Evolutionary conservation across 2,113 vertebrate species (phyloP).

Genomic region (Anthoscopus minutus): DNA sequence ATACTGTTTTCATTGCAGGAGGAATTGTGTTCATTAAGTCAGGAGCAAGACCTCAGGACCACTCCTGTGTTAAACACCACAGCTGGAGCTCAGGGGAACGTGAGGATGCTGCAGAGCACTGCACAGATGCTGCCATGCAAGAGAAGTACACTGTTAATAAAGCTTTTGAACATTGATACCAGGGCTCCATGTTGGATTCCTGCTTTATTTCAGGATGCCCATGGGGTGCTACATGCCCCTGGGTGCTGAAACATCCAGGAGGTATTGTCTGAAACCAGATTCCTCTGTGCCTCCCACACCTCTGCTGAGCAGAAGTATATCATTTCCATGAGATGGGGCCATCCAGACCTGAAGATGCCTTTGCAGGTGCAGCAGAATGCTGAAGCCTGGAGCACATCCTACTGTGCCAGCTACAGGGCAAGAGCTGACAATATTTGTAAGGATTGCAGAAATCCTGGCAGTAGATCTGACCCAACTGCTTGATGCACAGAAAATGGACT

Average conservation of each 20-base stretch:
- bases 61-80: background rate
- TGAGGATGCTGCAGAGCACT: background rate
- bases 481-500: background rate
- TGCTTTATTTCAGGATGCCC: background rate
- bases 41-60: background rate
- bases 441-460: background rate
- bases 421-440: background rate
- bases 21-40: background rate
- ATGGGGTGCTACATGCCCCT: background rate
- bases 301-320: background rate
- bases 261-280: background rate
- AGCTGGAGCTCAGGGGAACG: background rate
- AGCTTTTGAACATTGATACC: background rate
- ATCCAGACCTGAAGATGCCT: background rate
- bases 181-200: background rate
- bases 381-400: background rate
- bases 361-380: background rate
- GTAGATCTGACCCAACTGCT: background rate
- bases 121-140: background rate
- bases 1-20: background rate
- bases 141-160: background rate
- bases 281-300: background rate
- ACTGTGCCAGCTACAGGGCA: background rate
- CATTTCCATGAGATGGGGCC: background rate
- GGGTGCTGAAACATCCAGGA: background rate